Percentiles rank a stretch among this genome's conserved stretches.
Evolutionary conservation across 2,797 vertebrate genomes (phyloP).

Genomic region (Tangara arthus): DNA sequence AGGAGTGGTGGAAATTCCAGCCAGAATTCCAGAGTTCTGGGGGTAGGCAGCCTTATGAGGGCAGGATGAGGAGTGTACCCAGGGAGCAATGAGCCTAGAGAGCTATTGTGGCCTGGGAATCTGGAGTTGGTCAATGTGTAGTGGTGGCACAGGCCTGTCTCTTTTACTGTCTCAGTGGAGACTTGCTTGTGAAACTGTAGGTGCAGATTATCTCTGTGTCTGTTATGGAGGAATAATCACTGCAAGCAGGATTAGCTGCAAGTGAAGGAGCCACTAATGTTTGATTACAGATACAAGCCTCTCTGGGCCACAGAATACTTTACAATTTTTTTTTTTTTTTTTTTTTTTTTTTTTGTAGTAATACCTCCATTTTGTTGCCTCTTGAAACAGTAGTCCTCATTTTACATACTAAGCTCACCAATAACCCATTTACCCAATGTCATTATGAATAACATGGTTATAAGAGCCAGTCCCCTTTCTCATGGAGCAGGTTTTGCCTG

Average conservation of each 20-base stretch:
- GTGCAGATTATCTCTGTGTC: not conserved
- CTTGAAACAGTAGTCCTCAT: not conserved
- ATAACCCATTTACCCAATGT: not conserved
- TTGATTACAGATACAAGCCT: not conserved
- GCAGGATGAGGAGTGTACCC: not conserved
- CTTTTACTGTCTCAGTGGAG: not conserved
- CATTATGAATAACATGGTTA: not conserved
- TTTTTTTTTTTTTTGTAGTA: not conserved
- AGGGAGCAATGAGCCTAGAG: not conserved
- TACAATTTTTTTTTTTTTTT: not conserved
- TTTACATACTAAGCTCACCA: not conserved
- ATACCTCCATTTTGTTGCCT: not conserved
- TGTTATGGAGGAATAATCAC: not conserved
- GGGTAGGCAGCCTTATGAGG: not conserved
- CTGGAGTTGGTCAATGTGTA: accelerated
- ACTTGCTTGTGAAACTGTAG: not conserved
- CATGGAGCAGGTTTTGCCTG: not conserved
- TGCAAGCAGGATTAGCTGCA: not conserved
- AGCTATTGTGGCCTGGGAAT: not conserved
- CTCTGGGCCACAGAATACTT: not conserved
- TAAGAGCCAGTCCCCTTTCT: not conserved
- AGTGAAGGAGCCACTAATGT: not conserved
- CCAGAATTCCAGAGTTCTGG: not conserved
- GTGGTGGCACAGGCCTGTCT: accelerated
- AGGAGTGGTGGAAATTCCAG: not conserved